Percentiles rank a stretch among this genome's conserved stretches.
Conservation (phyloP, 2,888 invertebrate genomes). For the Teinopalpus imperialis region DNA sequence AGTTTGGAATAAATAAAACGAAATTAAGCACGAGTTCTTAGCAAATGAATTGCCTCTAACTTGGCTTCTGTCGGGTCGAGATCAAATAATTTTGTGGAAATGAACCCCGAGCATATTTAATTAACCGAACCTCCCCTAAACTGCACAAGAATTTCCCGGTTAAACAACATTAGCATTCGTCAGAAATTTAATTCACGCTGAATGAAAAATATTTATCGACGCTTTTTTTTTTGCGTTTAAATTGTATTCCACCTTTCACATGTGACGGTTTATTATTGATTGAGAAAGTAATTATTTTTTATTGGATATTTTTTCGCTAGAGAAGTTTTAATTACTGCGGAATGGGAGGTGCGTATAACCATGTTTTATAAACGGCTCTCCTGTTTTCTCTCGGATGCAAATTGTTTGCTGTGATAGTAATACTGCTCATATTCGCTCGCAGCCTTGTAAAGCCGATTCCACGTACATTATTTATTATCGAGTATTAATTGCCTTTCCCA, state of each 20-base stretch:
- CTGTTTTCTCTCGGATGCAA: conserved; percentile 43
- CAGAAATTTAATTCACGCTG: conserved; percentile 71
- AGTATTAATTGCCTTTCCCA: conserved; percentile 39
- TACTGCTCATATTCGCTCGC: conserved; percentile 52
- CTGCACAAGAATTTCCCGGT: conserved; percentile 77
- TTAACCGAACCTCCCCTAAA: conserved; percentile 74
- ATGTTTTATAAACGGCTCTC: conserved; percentile 34
- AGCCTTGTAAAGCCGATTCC: conserved; percentile 48
- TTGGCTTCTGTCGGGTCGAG: conserved; percentile 59
- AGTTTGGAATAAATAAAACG: conserved; percentile 57
- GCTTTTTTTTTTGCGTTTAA: conserved; percentile 58
- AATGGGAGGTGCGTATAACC: conserved; percentile 48
- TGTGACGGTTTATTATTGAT: conserved; percentile 51
- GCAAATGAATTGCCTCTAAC: conserved; percentile 61
- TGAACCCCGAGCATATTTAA: conserved; percentile 75
- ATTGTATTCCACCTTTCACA: conserved; percentile 54
- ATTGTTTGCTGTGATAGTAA: conserved; percentile 65
- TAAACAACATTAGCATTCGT: conserved; percentile 77
- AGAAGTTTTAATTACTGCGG: conserved; percentile 68
- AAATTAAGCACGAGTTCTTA: conserved; percentile 57
- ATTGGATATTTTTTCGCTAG: conserved; percentile 68
- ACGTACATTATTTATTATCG: conserved; percentile 50
- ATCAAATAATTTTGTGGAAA: conserved; percentile 80
- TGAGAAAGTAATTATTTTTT: conserved; percentile 63
- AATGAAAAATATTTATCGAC: conserved; percentile 63